phyloP scores from a whole-genome alignment of 2,113 vertebrate genomes.

The Pica pica region DNA sequence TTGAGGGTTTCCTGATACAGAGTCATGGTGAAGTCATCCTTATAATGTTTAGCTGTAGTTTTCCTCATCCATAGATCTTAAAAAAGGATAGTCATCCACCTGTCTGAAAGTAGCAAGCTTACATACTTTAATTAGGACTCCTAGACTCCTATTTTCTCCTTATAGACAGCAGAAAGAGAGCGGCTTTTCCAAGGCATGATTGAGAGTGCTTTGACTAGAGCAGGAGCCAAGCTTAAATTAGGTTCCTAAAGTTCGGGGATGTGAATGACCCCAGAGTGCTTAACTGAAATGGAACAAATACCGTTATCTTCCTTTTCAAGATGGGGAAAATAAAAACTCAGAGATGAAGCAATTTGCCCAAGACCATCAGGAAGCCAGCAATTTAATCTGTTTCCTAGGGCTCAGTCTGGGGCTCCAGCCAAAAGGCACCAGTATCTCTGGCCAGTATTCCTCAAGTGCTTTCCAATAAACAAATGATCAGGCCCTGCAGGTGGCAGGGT shows the following conservation, averaged over 20 bases:
- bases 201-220: background rate
- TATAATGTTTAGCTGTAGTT: background rate
- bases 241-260: background rate
- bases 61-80: background rate
- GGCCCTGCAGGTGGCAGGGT: background rate
- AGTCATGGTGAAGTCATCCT: background rate
- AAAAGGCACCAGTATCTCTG: background rate
- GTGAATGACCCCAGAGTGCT: background rate
- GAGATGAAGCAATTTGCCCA: background rate
- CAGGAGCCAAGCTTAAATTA: slow-evolving; percentile 9
- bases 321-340: slow-evolving; percentile 3
- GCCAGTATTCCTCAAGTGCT: background rate
- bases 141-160: background rate
- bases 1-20: background rate
- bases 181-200: background rate
- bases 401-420: background rate
- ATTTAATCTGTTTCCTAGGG: background rate
- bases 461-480: slow-evolving; percentile 12
- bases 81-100: background rate
- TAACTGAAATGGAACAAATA: background rate
- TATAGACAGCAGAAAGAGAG: background rate
- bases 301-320: background rate
- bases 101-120: background rate
- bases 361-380: background rate
- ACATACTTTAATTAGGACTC: slow-evolving; percentile 2